Percentiles rank a stretch among this genome's conserved stretches.
phyloP scores from a whole-genome alignment of 2,888 invertebrate species.

The Platycheirus albimanus region DNA sequence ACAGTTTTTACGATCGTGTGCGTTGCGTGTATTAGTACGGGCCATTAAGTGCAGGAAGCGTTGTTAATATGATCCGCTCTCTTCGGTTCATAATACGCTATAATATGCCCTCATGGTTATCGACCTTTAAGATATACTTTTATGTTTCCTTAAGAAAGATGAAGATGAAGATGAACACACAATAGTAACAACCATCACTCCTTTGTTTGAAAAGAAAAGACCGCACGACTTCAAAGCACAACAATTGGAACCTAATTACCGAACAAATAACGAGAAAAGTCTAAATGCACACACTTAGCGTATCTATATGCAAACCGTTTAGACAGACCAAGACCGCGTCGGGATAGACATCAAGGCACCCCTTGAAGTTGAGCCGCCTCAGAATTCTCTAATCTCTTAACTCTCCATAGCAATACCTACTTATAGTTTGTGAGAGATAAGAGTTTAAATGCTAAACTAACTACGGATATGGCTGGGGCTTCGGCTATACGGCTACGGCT shows the following conservation, averaged over 20 bases:
- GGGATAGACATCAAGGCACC: constrained; percentile 56
- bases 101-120: constrained; percentile 6
- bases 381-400: constrained; percentile 48
- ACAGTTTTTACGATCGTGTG: constrained; percentile 67
- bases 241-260: constrained; percentile 48
- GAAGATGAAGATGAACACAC: not conserved
- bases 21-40: constrained; percentile 39
- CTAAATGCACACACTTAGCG: constrained; percentile 43
- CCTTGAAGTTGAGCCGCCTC: constrained; percentile 53
- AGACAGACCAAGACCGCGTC: constrained; percentile 10
- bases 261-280: constrained; percentile 38
- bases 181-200: constrained; percentile 14
- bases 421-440: constrained; percentile 42
- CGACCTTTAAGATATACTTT: constrained; percentile 12
- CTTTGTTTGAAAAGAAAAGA: constrained; percentile 51
- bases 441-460: constrained; percentile 20
- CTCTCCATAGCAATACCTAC: constrained; percentile 1
- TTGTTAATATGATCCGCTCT: constrained; percentile 48
- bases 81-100: not conserved
- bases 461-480: constrained; percentile 6
- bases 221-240: constrained; percentile 50
- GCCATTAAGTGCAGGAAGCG: constrained; percentile 60
- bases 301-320: constrained; percentile 16
- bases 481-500: constrained; percentile 7
- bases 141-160: too few species aligned